Evolutionary conservation across 2,113 vertebrate genomes (phyloP).

Genomic region (Haliaeetus leucogaster): DNA sequence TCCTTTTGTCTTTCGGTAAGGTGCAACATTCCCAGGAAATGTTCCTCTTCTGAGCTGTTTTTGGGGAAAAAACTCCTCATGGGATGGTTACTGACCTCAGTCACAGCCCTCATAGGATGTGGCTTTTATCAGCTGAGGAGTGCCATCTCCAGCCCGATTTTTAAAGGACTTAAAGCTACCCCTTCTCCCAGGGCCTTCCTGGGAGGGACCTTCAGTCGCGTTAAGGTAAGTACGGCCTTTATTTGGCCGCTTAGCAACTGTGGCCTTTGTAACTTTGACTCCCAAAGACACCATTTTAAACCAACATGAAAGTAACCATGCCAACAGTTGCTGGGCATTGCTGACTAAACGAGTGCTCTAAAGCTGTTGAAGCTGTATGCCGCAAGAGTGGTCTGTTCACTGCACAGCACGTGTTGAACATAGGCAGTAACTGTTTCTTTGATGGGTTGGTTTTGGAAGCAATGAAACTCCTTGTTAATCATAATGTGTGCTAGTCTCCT

Average conservation of each 20-base stretch:
- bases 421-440: not conserved
- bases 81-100: not conserved
- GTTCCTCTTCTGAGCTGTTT: not conserved
- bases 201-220: not conserved
- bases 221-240: not conserved
- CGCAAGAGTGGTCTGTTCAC: accelerated
- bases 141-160: not conserved
- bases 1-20: not conserved
- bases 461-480: not conserved
- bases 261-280: not conserved
- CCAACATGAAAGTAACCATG: not conserved
- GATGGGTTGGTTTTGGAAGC: not conserved
- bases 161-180: not conserved
- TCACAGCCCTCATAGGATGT: not conserved
- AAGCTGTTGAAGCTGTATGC: not conserved
- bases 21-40: not conserved
- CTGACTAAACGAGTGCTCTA: not conserved
- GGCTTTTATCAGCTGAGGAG: not conserved
- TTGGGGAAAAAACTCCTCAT: not conserved
- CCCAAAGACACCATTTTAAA: not conserved
- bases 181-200: not conserved
- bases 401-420: not conserved
- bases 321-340: not conserved
- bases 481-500: not conserved
- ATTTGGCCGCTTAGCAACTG: not conserved